Percentiles rank a stretch among this genome's conserved stretches.
Conservation (phyloP, 2,113 vertebrate species). For the Indri indri region DNA sequence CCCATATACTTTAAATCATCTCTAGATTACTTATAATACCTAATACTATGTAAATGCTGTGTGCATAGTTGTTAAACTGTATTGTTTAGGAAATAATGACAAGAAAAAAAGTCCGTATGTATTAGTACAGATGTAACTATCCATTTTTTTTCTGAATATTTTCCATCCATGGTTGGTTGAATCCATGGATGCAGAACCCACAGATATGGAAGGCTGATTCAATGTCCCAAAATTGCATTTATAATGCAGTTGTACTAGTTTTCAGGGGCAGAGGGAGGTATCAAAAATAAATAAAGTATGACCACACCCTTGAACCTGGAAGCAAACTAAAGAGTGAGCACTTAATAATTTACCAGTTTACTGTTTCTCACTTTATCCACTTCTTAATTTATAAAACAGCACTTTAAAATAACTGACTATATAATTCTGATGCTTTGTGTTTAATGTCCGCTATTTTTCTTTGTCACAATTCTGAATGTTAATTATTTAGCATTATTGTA, state of each 20-base stretch:
- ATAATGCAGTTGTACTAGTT: neutral
- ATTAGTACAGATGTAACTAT: neutral
- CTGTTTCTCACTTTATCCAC: neutral
- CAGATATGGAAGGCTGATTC: neutral
- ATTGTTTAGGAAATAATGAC: neutral
- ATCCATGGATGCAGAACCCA: too few species aligned
- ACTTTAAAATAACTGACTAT: slow-evolving; percentile 2
- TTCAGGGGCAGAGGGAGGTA: neutral
- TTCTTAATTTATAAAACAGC: neutral
- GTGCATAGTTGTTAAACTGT: neutral
- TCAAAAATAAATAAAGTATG: neutral
- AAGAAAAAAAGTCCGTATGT: neutral
- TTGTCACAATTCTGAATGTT: neutral
- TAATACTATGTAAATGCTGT: too few species aligned
- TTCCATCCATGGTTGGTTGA: neutral
- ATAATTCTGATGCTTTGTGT: neutral
- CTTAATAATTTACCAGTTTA: neutral
- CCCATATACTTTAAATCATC: neutral
- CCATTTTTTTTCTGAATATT: neutral
- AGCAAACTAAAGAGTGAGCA: neutral
- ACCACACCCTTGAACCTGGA: neutral
- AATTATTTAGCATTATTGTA: neutral
- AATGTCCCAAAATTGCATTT: neutral
- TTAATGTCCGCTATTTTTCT: slow-evolving; percentile 3
- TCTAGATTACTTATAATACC: neutral